Base-by-base conservation (phyloP, 2,888 invertebrate genomes). In the Hydrotaea cyrtoneurina region DNA sequence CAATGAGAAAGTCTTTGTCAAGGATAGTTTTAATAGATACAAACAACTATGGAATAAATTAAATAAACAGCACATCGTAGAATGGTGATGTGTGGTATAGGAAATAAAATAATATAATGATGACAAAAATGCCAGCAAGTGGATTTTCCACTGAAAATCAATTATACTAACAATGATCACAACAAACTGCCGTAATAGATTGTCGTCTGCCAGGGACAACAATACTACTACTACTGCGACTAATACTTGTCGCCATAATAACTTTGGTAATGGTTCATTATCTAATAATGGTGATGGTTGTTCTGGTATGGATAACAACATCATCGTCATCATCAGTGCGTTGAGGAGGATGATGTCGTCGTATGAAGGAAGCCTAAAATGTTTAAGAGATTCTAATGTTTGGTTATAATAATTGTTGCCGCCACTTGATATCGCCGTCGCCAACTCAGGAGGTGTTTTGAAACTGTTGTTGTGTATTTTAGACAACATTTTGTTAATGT, bases 201-300 rank as follows among this genome's bases (percentile, higher is more conserved):
- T 13, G 53, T 3, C 62, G 36, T n/a, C 36, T 46, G 5, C 39
- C 50, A 21, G 39, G 64, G 15, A 21, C 19, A 76, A 21, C 19
- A 76, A 53, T 66, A 50, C 15, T 31, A 31, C 31, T 31, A 7
- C 31, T 31, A 7, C 31, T 31, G 3, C 31, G 2, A 31, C 31
- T 31, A 31, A 2, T 31, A 53, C 31, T 17, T 57, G 43, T 57
- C 23, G 73, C 55, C 62, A 64, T 69, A 82, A 82, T 82, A 82
- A 85, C 82, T 85, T 85, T 85, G 85, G 85, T 83, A 81, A 79
- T 73, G 79, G 83, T 85, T 71, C 82, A 85, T 86, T 82, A 83
- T 76, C 66, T 66, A 74, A 66, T 79, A 21, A 26, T 85, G 66
- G 43, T 82, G 64, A 26, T 77, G 73, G 53, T 78, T 8, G 17